Evolutionary conservation across 2,797 vertebrate genomes (phyloP), one percentile per base, ranked within the genome.

Genomic region (Coendou prehensilis): DNA sequence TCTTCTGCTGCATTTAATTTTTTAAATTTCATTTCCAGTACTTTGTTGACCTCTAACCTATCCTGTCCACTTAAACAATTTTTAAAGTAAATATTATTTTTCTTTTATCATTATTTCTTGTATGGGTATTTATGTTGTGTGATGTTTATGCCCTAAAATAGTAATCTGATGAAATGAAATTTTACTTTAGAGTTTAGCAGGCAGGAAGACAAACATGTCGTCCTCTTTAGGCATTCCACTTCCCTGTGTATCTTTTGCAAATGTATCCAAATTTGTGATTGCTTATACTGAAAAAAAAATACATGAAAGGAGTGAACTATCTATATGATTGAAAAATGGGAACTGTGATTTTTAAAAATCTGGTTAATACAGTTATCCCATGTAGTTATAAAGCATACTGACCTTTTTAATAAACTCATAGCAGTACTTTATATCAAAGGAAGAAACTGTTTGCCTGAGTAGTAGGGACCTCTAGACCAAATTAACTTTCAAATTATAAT

Each of bases 101-200:
- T 91, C 30, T 59, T 64, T 61, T 95, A 78, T 80, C 20, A 37
- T 89, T 30, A 45, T 89, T 75, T 87, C 57, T 95, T 81, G 5
- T 57, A 52, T 92, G 28, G 45, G 5, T 73, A 93, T 87, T 80
- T 80, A 83, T 47, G 3, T 69, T 45, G n/a, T 76, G 0, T 89
- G 28, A 47, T 84, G 22, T 78, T 92, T 71, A 85, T 54, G 30
- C 41, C 50, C 81, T 94, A 79, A 86, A 91, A 91, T 50, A 95
- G 69, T 37, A 81, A 94, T 37, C 37, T 90, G 28, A 61, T 89
- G 6, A 91, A 82, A 76, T 71, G 20, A 94, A 41, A 93, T 71
- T 92, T 88, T 71, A 50, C 17, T 95, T 97, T 69, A 80, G 41
- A 79, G 89, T 86, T 96, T 86, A 94, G 33, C 91, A 95, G 57